Base-by-base conservation (phyloP, 2,888 invertebrate species). In the Saturnia pavonia region DNA sequence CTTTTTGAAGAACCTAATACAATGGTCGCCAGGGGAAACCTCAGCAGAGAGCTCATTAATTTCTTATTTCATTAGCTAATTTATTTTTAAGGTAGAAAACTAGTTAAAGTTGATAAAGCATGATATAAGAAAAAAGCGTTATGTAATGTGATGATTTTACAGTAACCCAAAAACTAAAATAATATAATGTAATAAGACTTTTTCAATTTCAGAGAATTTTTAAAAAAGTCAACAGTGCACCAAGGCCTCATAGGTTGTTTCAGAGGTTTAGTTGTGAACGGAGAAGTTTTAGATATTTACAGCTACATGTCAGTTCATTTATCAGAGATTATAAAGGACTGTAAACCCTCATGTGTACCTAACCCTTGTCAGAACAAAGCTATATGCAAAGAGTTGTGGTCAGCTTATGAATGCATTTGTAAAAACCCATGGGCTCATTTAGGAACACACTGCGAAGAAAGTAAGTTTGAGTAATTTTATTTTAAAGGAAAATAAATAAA, bases 231-330 rank as follows among this genome's bases (percentile, higher is more conserved):
- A 12, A 96, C 97, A 0, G 97, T 98, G 0, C 96, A 96, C 77
- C 97, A 97, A 91, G 98, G 99, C 9, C 94, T 99, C 27, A 98
- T 98, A 78, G 99, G 99, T 40, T 99, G 99, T 88, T 98, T 99
- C 88, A 95, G 98, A 80, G 98, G 98, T 8, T 92, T 99, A 69
- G 97, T 98, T 0, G 98, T 99, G 34, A 99, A 99, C 83, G 97
- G 98, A 25, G 97, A 97, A 92, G 97, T 98, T 74, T 93, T 98
- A 63, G 98, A 98, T 83, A 97, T 99, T 76, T 97, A 98, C 90
- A 97, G 97, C 77, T 98, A 98, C 88, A 98, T 97, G 97, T 97
- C 97, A 60, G 98, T 98, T 45, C 98, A 98, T 91, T 91, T 98
- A 70, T 97, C 97, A 68, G 98, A 98, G 89, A 98, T 99, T 74